Conservation (phyloP, 2,888 invertebrate genomes). For the Apodemia mormo region DNA sequence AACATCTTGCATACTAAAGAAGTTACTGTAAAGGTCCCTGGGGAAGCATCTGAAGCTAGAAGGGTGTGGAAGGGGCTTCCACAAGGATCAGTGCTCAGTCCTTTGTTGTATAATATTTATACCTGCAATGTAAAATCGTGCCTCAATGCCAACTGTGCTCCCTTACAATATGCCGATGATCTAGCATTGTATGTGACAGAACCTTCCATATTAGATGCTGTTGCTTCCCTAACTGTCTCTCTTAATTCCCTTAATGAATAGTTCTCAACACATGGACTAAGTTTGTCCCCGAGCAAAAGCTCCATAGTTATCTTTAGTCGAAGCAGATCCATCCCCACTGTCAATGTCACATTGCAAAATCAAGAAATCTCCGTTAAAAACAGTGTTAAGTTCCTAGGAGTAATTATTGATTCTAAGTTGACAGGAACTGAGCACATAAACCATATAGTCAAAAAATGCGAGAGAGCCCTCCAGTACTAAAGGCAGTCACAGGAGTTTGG, state of each 20-base stretch:
- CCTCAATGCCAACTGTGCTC: not conserved
- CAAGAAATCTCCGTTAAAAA: not conserved
- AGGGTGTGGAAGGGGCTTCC: not conserved
- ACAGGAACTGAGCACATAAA: not conserved
- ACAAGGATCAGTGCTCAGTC: not conserved
- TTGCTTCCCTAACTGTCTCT: not conserved
- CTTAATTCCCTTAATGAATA: not conserved
- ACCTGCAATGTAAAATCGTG: not conserved
- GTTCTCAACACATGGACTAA: not conserved
- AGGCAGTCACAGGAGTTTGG: not conserved
- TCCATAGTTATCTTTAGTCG: not conserved
- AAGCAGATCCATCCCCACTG: no score
- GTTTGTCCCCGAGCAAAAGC: not conserved
- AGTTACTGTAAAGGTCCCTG: not conserved
- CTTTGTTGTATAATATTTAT: not conserved
- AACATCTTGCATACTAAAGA: not conserved
- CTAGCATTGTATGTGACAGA: not conserved
- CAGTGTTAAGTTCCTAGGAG: not conserved
- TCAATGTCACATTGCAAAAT: not conserved
- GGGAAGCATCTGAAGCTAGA: not conserved
- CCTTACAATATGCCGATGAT: not conserved
- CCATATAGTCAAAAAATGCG: not conserved
- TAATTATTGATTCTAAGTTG: not conserved
- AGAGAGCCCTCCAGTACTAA: not conserved
- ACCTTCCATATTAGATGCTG: not conserved